Percentiles rank a stretch among this genome's conserved stretches.
phyloP scores from a whole-genome alignment of 2,888 invertebrate genomes.

The Plebejus argus region DNA sequence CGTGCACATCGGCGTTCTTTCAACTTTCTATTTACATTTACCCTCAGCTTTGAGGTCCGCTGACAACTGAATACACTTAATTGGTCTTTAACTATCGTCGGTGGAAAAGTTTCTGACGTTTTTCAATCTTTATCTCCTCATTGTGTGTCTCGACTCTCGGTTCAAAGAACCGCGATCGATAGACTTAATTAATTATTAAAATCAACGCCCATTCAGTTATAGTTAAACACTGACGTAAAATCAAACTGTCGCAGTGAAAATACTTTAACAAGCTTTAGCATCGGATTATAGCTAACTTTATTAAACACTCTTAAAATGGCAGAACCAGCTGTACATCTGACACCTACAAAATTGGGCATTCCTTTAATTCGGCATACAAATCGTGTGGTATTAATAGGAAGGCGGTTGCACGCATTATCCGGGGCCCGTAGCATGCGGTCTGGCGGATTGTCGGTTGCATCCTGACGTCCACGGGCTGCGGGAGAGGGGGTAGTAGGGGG shows the following conservation, averaged over 20 bases:
- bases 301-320: not conserved
- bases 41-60: slow-evolving; percentile 1
- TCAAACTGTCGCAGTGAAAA: not conserved
- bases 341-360: not conserved
- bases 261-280: not conserved
- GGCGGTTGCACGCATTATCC: slow-evolving; percentile 39
- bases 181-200: not conserved
- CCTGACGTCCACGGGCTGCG: slow-evolving; percentile 36
- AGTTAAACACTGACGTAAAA: not conserved
- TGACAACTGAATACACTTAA: slow-evolving; percentile 17
- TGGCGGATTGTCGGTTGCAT: slow-evolving; percentile 41
- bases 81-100: slow-evolving; percentile 18
- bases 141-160: not conserved
- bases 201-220: not conserved
- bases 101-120: not conserved
- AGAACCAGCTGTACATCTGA: not conserved
- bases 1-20: slow-evolving; percentile 34
- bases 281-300: not conserved
- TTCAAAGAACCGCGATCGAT: not conserved
- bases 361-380: slow-evolving; percentile 25
- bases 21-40: slow-evolving; percentile 29
- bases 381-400: slow-evolving; percentile 43
- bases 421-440: slow-evolving; percentile 39
- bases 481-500: slow-evolving; percentile 30
- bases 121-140: not conserved